Conservation (phyloP, 2,888 invertebrate species). For the Cylloceria caligata region DNA sequence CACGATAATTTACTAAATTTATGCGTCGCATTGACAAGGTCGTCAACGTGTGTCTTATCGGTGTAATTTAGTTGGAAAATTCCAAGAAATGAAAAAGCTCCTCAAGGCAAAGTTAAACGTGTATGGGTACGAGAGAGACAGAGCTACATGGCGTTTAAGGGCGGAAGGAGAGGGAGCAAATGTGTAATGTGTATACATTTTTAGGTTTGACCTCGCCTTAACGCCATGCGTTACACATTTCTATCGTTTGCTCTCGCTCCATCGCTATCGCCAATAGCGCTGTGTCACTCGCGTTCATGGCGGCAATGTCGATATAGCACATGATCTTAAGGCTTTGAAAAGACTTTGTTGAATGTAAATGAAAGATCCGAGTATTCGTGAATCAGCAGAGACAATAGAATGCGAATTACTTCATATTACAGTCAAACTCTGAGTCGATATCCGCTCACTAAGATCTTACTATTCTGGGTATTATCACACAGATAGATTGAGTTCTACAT, state of each 20-base stretch:
- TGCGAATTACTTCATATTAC: background rate
- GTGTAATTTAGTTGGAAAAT: background rate
- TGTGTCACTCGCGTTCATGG: too few species aligned
- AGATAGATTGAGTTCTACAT: constrained; percentile 16
- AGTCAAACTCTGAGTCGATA: background rate
- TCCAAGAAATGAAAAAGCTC: background rate
- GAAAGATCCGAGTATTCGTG: background rate
- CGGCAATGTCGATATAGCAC: too few species aligned
- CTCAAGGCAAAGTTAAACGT: too few species aligned
- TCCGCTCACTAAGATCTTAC: constrained; percentile 3
- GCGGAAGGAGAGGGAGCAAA: too few species aligned
- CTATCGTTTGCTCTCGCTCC: too few species aligned
- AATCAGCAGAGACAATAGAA: background rate
- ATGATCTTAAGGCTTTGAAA: background rate
- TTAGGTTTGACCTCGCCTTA: too few species aligned
- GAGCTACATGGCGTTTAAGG: too few species aligned
- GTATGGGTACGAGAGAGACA: too few species aligned
- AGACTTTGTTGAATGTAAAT: background rate
- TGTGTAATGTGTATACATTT: too few species aligned
- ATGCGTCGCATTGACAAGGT: background rate
- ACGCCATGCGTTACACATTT: too few species aligned
- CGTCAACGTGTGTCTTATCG: constrained; percentile 1
- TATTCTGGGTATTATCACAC: background rate
- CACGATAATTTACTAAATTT: background rate
- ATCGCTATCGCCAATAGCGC: too few species aligned